A percentile compares a stretch with the other conserved stretches of the same genome.
Conservation (phyloP, 64 coral and sea anemone species). For the Orbicella faveolata region DNA sequence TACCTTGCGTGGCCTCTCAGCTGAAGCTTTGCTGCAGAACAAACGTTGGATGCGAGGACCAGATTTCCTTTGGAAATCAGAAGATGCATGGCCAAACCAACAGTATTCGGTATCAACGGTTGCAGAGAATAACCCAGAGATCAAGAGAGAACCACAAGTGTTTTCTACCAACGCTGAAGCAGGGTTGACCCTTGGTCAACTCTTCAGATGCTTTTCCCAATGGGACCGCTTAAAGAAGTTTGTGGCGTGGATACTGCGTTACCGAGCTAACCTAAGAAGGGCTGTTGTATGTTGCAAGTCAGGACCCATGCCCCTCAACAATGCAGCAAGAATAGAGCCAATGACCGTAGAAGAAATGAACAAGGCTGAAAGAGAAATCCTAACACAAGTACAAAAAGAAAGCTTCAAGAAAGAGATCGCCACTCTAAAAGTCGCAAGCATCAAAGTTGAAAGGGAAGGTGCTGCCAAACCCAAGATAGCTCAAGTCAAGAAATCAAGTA, state of each 20-base stretch:
- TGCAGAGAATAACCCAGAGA: neutral
- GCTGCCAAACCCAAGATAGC: neutral
- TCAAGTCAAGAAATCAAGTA: constrained; percentile 40
- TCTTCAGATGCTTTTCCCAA: constrained; percentile 5
- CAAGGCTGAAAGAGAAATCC: constrained; percentile 17
- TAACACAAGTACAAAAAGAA: neutral
- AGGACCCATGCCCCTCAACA: neutral
- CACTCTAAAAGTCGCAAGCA: neutral
- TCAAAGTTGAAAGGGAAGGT: neutral
- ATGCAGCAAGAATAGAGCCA: neutral
- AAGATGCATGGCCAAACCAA: constrained; percentile 35
- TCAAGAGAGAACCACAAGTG: constrained; percentile 2
- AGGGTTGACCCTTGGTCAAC: neutral
- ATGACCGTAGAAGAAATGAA: constrained; percentile 3
- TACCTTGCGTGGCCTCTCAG: constrained; percentile 9
- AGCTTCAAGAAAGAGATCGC: constrained; percentile 1
- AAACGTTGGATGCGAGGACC: constrained; percentile 35
- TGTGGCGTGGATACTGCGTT: constrained; percentile 31
- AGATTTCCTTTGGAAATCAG: constrained; percentile 38
- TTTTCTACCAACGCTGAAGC: neutral
- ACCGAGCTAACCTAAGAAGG: neutral
- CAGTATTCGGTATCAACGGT: neutral
- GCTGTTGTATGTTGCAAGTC: neutral
- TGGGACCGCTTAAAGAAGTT: constrained; percentile 34
- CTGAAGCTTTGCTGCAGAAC: constrained; percentile 15